Evolutionary conservation across 2,888 invertebrate genomes (phyloP).

Genomic region (Ligdia adustata): DNA sequence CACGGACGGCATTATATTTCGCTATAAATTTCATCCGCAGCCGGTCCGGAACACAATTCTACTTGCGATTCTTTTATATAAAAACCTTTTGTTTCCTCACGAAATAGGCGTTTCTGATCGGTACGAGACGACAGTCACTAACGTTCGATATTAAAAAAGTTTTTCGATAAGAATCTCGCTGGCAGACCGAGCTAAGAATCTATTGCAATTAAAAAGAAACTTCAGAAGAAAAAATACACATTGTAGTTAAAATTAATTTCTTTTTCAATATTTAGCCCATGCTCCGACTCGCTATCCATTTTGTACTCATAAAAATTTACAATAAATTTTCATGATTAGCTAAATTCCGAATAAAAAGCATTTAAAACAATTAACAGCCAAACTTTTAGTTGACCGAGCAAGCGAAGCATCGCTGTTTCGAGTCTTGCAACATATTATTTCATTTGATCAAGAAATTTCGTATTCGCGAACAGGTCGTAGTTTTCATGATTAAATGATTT

Average conservation of each 20-base stretch:
- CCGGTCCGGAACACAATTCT: conserved; percentile 58
- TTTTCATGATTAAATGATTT: too few relatives aligned
- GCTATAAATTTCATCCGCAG: conserved; percentile 66
- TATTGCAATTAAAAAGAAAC: conserved; percentile 61
- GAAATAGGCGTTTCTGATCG: conserved; percentile 70
- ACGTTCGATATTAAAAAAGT: conserved; percentile 81
- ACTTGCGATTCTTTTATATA: conserved; percentile 64
- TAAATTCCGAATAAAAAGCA: too few relatives aligned
- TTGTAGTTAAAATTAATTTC: too few relatives aligned
- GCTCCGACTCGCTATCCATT: not conserved
- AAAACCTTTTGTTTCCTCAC: conserved; percentile 69
- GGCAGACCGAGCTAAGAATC: conserved; percentile 54
- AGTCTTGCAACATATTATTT: too few relatives aligned
- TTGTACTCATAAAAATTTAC: not conserved
- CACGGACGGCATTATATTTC: conserved; percentile 62
- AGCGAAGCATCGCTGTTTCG: too few relatives aligned
- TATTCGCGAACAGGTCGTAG: too few relatives aligned
- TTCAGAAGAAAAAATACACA: conserved; percentile 46
- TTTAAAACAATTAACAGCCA: too few relatives aligned
- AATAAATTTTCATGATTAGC: not conserved
- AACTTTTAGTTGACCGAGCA: too few relatives aligned
- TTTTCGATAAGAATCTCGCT: conserved; percentile 63
- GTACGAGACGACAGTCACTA: conserved; percentile 60
- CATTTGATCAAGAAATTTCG: too few relatives aligned
- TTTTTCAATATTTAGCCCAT: conserved; percentile 24